Evolutionary conservation across 2,888 invertebrate species (phyloP).

Genomic region (Trissolcus japonicus): DNA sequence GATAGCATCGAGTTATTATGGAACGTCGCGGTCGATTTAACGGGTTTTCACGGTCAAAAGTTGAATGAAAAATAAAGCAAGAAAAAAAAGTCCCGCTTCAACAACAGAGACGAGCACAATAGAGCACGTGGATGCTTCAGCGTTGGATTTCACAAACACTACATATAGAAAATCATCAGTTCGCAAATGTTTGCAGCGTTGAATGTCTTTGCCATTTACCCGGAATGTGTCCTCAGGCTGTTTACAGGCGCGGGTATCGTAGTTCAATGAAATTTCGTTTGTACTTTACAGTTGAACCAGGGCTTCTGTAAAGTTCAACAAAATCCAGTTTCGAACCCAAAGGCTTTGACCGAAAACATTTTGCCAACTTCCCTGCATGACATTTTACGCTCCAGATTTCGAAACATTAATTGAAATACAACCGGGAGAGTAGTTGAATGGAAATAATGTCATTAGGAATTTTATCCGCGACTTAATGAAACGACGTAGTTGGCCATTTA

Average conservation of each 20-base stretch:
- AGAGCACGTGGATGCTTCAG: no score
- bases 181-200: no score
- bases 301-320: not conserved
- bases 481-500: not conserved
- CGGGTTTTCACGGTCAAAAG: no score
- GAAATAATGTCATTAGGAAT: slow-evolving; percentile 1
- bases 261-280: not conserved
- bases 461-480: not conserved
- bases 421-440: slow-evolving; percentile 7
- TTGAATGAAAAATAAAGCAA: no score
- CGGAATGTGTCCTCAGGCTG: no score
- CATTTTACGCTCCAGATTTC: slow-evolving; percentile 7
- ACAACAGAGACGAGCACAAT: no score
- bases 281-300: slow-evolving; percentile 1
- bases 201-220: no score
- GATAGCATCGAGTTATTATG: not conserved
- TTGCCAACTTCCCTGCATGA: slow-evolving; percentile 3
- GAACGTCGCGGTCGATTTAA: not conserved
- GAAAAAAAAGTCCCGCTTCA: no score
- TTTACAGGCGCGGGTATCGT: slow-evolving; percentile 2
- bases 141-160: no score
- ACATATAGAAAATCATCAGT: no score
- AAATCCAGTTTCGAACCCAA: no score
- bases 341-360: slow-evolving; percentile 7
- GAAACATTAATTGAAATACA: no score